Conservation (phyloP, 1,140 invertebrate genomes). For the Drosophila equinoxialis region DNA sequence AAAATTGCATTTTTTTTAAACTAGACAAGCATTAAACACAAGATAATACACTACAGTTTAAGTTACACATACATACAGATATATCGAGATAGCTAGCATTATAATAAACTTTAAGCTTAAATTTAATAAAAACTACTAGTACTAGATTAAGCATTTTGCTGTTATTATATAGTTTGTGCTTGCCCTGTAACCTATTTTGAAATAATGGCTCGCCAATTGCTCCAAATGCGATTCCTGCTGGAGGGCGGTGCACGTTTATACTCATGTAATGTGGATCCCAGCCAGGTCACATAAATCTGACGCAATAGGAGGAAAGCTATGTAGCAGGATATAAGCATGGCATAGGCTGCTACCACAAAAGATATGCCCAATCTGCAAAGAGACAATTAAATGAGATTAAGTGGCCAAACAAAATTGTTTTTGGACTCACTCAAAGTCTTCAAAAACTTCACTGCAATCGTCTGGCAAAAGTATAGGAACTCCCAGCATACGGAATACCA, state of each 20-base stretch:
- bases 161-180: constrained; percentile 33
- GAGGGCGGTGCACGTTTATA: constrained; percentile 68
- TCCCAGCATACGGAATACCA: constrained; percentile 70
- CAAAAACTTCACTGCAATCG: constrained; percentile 84
- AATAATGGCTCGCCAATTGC: constrained; percentile 65
- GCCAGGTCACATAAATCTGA: constrained; percentile 64
- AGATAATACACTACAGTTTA: constrained; percentile 30
- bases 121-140: constrained; percentile 35
- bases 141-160: constrained; percentile 41
- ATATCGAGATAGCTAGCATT: neutral
- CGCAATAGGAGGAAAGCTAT: constrained; percentile 51
- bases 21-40: constrained; percentile 28
- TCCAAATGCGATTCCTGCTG: constrained; percentile 61
- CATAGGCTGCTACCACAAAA: constrained; percentile 73
- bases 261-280: constrained; percentile 64
- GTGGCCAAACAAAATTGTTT: neutral
- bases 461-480: constrained; percentile 83
- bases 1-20: constrained; percentile 24
- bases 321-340: constrained; percentile 64
- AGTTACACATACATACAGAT: constrained; percentile 5
- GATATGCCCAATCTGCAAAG: constrained; percentile 63
- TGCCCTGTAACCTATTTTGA: constrained; percentile 28
- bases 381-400: neutral
- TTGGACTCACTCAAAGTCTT: constrained; percentile 78
- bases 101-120: constrained; percentile 27